Evolutionary conservation across 2,888 invertebrate species (phyloP), one percentile per base, ranked within the genome.

Genomic region (Brenthis daphne): DNA sequence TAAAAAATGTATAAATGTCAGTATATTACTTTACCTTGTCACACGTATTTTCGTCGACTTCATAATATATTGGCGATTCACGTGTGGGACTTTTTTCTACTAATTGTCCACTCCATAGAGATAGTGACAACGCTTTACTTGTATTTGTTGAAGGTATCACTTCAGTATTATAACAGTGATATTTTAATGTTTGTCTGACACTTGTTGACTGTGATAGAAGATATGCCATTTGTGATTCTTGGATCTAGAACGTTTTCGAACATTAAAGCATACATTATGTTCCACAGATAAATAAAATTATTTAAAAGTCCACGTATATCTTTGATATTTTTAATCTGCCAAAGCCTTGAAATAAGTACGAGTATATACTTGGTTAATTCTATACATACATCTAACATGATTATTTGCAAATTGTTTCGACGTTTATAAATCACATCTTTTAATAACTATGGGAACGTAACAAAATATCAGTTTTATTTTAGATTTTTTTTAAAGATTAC

Each of bases 151-250:
- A 43, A 8, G 60, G 60, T 16, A 29, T 13, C 0, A 60, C 60
- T 60, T 50, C 60, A 33, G 48, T 60, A 13, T 60, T 60, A 29
- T 29, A 50, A 33, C 60, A 60, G 16, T 60, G 33, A 16, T 50
- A 60, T 6, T 2, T 12, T 14, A 60, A 12, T 33, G 12, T 60
- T 60, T 60, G 60, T 12, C 50, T 50, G 0, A 60, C 60, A 14
- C 60, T 24, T 11, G 29, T 50, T 12, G 60, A 60, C 33, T 33
- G 29, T 11, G 60, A 33, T 11, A 60, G 60, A n/a, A 50, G 5
- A 60, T 60, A 60, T 0, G 50, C 11, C 29, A 60, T 60, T 60
- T 60, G 60, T 29, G 60, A 50, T 6, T 29, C 14, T n/a, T n/a
- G 3, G 12, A 60, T 6, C 60, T 60, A 16, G 50, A 60, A 60